Base-by-base conservation (phyloP, 2,113 vertebrate species). In the Taxidea taxus region DNA sequence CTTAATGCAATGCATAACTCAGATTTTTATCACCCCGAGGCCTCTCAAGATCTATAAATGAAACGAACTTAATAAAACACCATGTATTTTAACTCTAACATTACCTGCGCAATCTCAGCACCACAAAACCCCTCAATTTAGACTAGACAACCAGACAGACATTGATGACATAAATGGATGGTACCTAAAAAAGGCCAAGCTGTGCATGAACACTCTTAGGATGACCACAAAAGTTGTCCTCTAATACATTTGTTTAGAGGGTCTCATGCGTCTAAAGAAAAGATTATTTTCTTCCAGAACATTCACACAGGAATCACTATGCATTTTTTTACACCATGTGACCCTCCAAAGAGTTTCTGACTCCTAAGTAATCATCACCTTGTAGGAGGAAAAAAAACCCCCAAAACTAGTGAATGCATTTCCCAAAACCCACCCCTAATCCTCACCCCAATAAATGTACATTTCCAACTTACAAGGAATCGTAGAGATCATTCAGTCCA, bases 1-100 rank as follows among this genome's bases (percentile, higher is more conserved):
- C 87, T 97, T 97, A 98, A 95, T 96, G 92, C 44, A 78, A 95
- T 92, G 95, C 64, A 94, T 90, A 94, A 96, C 93, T 97, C 92
- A 82, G 81, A 66, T 96, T 97, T 96, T 90, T 94, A 96, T 97
- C 95, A 96, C 87, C 87, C 25, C 6, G 62, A 95, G 70, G 68
- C 84, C 85, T 94, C 90, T 90, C 75, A 93, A 97, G 95, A 92
- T 97, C 97, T 97, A 96, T 95, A 88, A 97, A 97, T 68, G 70
- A 15, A 95, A 77, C 87, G 51, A 90, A 75, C 42, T 97, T 95
- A 95, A 93, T 81, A 93, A 97, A 93, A 91, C 12, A 62, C 80
- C 8, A 47, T 11, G 51, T 62, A 62, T 91, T 97, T 97, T 96
- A 96, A 93, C 74, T 95, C 62, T 56, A 83, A 68, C 42, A 27